Percentiles rank a stretch among this genome's conserved stretches.
phyloP scores from a whole-genome alignment of 2,113 vertebrate genomes.

The Atherinomorus stipes region DNA sequence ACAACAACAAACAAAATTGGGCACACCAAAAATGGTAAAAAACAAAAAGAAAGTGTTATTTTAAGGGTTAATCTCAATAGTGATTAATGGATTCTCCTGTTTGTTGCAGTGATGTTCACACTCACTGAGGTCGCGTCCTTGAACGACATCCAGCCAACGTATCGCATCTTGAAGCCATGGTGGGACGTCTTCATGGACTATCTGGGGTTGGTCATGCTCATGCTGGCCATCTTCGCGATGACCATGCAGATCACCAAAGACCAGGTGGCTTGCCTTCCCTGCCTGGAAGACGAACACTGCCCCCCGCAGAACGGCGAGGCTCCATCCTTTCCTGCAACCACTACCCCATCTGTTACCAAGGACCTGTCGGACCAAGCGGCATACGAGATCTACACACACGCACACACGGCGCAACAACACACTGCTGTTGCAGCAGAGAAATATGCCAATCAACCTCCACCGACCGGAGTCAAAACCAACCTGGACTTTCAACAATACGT shows the following conservation, averaged over 20 bases:
- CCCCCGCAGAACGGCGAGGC: slow-evolving; percentile 17
- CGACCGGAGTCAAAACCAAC: slow-evolving; percentile 90
- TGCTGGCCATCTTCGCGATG: slow-evolving; percentile 97
- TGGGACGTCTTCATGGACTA: slow-evolving; percentile 99
- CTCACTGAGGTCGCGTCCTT: slow-evolving; percentile 97
- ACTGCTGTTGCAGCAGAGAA: slow-evolving; percentile 46
- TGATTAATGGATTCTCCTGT: slow-evolving; percentile 54
- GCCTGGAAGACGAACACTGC: slow-evolving; percentile 77
- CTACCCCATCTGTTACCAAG: slow-evolving; percentile 59
- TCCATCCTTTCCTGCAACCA: slow-evolving; percentile 9
- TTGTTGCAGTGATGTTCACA: slow-evolving; percentile 95
- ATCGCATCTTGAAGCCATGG: slow-evolving; percentile 99
- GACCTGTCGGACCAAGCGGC: slow-evolving; percentile 64
- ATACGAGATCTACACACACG: slow-evolving; percentile 57
- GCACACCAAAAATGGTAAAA: too few species aligned
- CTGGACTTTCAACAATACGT: slow-evolving; percentile 97
- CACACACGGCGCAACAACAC: slow-evolving; percentile 47
- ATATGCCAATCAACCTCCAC: slow-evolving; percentile 74
- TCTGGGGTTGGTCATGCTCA: slow-evolving; percentile 95
- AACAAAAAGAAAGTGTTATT: too few species aligned
- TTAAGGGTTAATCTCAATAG: not conserved
- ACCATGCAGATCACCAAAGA: slow-evolving; percentile 99
- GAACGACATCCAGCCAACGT: slow-evolving; percentile 97
- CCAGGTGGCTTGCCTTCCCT: slow-evolving; percentile 95
- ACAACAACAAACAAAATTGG: too few species aligned